Conservation (phyloP, 2,888 invertebrate genomes). For the Argyresthia goedartella region DNA sequence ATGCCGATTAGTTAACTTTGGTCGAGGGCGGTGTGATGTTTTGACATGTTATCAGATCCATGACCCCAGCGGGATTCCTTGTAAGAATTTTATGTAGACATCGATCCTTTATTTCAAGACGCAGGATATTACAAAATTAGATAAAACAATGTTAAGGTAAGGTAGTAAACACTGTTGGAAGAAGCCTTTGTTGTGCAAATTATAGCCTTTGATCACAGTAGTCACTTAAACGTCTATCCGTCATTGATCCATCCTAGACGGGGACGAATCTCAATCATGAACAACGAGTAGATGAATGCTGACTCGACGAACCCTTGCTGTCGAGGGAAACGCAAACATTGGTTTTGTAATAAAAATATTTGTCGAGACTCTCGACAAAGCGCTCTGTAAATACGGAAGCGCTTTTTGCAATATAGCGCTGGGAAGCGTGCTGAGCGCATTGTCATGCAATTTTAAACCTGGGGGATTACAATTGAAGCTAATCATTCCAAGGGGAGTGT, state of each 20-base stretch:
- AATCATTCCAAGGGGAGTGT: constrained; percentile 43
- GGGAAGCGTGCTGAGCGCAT: constrained; percentile 39
- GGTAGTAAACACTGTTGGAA: not conserved
- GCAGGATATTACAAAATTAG: not conserved
- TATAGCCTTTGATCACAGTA: not conserved
- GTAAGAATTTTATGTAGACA: no score
- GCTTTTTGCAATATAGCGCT: constrained; percentile 39
- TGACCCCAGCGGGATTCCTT: no score
- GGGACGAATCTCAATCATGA: constrained; percentile 36
- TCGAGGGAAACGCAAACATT: constrained; percentile 61
- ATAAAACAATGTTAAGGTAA: not conserved
- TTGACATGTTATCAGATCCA: constrained; percentile 5
- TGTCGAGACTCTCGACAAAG: constrained; percentile 43
- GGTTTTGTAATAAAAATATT: constrained; percentile 68
- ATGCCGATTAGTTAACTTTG: constrained; percentile 56
- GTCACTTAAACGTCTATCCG: not conserved
- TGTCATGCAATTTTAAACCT: constrained; percentile 58
- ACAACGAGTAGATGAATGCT: constrained; percentile 40
- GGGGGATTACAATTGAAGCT: constrained; percentile 55
- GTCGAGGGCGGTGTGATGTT: constrained; percentile 16
- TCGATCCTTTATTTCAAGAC: not conserved
- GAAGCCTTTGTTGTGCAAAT: no score
- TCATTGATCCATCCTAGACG: not conserved
- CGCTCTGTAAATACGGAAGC: constrained; percentile 37
- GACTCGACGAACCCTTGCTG: constrained; percentile 52